Percentiles rank a stretch among this genome's conserved stretches.
phyloP scores from a whole-genome alignment of 2,113 vertebrate species.

The Sturnus vulgaris region DNA sequence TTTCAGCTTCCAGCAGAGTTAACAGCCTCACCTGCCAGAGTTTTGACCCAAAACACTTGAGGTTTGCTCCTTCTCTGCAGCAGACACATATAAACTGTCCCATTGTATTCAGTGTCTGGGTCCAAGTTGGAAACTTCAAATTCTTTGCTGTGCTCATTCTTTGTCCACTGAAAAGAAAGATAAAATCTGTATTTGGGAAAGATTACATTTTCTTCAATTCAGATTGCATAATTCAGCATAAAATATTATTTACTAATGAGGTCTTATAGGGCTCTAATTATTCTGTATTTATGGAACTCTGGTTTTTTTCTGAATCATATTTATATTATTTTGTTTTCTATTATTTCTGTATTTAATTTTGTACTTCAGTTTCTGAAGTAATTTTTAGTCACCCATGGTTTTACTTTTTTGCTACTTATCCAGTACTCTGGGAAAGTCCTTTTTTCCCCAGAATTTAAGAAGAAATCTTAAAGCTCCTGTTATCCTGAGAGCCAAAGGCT shows the following conservation, averaged over 20 bases:
- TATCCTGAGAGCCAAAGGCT: not conserved
- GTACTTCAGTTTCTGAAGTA: not conserved
- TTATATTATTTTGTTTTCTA: not conserved
- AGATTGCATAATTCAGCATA: not conserved
- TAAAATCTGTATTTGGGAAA: not conserved
- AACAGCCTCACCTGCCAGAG: conserved; percentile 66
- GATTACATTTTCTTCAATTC: not conserved
- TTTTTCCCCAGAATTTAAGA: not conserved
- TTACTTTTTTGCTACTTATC: not conserved
- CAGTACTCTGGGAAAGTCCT: not conserved
- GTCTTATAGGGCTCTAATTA: not conserved
- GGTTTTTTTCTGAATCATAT: not conserved
- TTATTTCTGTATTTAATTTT: not conserved
- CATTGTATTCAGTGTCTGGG: conserved; percentile 69
- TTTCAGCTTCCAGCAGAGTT: not conserved
- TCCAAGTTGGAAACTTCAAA: conserved; percentile 69
- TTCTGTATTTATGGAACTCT: not conserved
- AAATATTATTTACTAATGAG: not conserved
- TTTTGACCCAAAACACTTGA: conserved; percentile 63
- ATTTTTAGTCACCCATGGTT: not conserved
- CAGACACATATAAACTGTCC: conserved; percentile 1
- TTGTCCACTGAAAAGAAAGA: conserved; percentile 50
- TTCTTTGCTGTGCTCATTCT: conserved; percentile 41
- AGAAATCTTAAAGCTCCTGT: not conserved
- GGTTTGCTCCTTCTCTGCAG: conserved; percentile 51